Percentiles rank a stretch among this genome's conserved stretches.
Conservation (phyloP, 2,113 vertebrate species). For the Todiramphus chloris region DNA sequence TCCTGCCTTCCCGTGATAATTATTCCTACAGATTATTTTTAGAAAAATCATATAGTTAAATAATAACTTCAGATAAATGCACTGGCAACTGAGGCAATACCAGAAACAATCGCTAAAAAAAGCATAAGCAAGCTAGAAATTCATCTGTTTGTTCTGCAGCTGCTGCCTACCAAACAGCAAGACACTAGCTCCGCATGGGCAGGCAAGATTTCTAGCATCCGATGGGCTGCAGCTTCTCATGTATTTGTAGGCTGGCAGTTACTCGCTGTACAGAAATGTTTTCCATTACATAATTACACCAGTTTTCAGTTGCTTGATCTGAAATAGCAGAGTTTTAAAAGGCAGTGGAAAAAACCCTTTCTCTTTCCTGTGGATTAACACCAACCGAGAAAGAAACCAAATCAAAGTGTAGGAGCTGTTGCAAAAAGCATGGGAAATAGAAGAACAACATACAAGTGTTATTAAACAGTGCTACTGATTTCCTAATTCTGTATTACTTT, state of each 20-base stretch:
- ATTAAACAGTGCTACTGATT: background rate
- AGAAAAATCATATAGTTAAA: background rate
- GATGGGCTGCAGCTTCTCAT: background rate
- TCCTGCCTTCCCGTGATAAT: background rate
- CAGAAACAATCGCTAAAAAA: background rate
- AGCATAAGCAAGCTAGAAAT: background rate
- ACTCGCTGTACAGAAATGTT: background rate
- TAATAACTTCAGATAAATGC: background rate
- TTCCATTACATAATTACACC: background rate
- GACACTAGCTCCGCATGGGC: background rate
- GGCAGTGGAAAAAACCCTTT: background rate
- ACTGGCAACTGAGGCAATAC: background rate
- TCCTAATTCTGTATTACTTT: background rate
- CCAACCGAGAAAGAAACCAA: background rate
- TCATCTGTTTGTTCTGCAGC: background rate
- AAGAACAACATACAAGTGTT: background rate
- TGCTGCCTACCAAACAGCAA: background rate
- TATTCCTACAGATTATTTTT: background rate
- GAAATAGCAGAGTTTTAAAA: background rate
- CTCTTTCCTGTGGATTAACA: background rate
- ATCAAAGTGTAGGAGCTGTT: background rate
- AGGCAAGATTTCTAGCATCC: background rate
- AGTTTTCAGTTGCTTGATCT: background rate
- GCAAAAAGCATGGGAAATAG: background rate
- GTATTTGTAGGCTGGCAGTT: background rate